Evolutionary conservation across 1,140 invertebrate genomes (phyloP), one percentile per base, ranked within the genome.

Genomic region (Drosophila tropicalis): DNA sequence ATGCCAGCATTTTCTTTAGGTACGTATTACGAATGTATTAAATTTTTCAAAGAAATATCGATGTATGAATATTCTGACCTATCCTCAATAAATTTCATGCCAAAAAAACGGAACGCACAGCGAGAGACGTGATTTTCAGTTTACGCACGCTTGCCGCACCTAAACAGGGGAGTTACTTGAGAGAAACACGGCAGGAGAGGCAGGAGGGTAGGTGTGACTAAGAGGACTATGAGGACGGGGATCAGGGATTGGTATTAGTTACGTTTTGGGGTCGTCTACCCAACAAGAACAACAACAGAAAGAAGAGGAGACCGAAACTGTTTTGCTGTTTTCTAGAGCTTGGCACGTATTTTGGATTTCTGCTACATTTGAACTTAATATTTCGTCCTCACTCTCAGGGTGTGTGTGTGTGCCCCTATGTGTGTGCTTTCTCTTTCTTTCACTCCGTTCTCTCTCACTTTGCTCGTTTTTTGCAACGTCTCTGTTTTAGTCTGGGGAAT

Each of bases 291-390:
- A 60, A 19, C 32, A 60, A 39, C 10, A 39, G 1, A 13, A 39
- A 12, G 2, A 39, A 3, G 12, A 39, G 36, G 12, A 39, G 36
- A 39, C 36, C 36, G 36, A 39, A 39, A 12, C 56, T 58, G 15
- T 62, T 69, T 60, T 62, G 72, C 83, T 86, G 79, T 87, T 86
- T 86, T 83, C 82, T 86, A 82, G 81, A 81, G 73, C 83, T 72
- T 86, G 84, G 83, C 83, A 87, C 83, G 83, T 87, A 86, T 83
- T 80, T 80, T 89, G 83, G 84, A 87, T 87, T 87, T 87, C 84
- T 87, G 84, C 84, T 87, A 89, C 84, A 87, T 87, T 87, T 87
- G 84, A 87, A 87, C 84, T 89, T 89, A 89, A 89, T 89, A 89
- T 89, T 89, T 87, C 44, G 44, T 51, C 44, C 65, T 67, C 58